These are phyloP conservation scores for Phalloptychus januarius DNA, from an alignment of 2,797 vertebrate species.

Conservation along the genomic window DNA sequence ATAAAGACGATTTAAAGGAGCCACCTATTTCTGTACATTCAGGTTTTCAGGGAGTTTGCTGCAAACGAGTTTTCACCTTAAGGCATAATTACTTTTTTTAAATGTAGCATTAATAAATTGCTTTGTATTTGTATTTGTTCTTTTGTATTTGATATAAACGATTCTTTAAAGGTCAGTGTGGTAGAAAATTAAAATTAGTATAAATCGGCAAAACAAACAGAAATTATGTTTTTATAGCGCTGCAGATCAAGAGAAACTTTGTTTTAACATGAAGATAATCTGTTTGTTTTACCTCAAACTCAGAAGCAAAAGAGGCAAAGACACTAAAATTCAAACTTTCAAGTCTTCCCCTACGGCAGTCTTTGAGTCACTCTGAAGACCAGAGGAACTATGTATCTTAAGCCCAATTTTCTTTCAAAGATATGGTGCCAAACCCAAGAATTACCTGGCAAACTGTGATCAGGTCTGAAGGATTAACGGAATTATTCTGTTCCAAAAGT, in stretches of 20 bases:
- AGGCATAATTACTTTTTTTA: neutral
- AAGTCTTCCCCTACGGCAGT: conserved; percentile 39
- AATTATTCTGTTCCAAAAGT: conserved; percentile 64
- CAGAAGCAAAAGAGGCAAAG: conserved; percentile 4
- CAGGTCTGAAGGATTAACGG: conserved; percentile 67
- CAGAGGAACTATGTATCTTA: conserved; percentile 57
- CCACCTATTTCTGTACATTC: too few species aligned
- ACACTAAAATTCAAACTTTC: conserved; percentile 45
- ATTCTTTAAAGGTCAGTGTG: neutral
- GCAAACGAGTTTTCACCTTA: neutral
- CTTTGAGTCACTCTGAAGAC: conserved; percentile 49
- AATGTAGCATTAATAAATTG: neutral
- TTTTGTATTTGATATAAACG: neutral
- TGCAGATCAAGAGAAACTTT: too few species aligned
- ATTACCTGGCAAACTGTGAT: conserved; percentile 67
- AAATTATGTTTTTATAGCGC: neutral
- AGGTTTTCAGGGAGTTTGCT: too few species aligned
- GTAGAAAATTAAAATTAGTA: neutral
- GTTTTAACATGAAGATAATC: neutral
- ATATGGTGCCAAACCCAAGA: conserved; percentile 61
- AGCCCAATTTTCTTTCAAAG: conserved; percentile 61
- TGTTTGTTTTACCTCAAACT: conserved; percentile 5
- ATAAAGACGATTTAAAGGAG: too few species aligned
- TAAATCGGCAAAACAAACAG: neutral
- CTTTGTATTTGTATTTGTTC: neutral